Conservation (phyloP, 2,797 vertebrate species). For the Sebastes itinus region DNA sequence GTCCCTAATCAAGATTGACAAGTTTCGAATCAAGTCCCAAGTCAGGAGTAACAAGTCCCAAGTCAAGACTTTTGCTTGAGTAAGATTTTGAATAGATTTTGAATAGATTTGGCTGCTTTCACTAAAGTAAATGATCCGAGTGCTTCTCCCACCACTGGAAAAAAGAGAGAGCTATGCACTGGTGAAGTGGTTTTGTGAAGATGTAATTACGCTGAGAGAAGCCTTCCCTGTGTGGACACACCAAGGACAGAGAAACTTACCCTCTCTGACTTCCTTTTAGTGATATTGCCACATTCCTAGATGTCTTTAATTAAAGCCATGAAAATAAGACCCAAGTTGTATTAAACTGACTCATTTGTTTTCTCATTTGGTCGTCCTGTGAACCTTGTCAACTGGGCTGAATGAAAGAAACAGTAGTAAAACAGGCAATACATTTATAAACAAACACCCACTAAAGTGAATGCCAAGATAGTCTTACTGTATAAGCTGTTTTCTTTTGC, state of each 20-base stretch:
- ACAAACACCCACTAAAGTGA: neutral
- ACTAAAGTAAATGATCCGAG: too few relatives aligned
- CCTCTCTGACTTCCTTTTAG: neutral
- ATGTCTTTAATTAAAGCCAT: neutral
- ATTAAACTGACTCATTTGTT: neutral
- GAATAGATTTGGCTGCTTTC: too few relatives aligned
- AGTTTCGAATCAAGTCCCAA: too few relatives aligned
- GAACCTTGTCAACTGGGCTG: neutral
- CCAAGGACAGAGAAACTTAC: neutral
- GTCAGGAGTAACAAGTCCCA: too few relatives aligned
- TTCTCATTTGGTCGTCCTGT: constrained; percentile 6
- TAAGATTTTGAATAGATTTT: too few relatives aligned
- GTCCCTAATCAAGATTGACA: too few relatives aligned
- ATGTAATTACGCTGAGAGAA: neutral
- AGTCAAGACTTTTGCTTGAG: too few relatives aligned
- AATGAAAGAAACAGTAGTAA: neutral
- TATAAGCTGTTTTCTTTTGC: constrained; percentile 7
- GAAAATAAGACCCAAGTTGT: neutral
- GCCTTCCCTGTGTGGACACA: neutral
- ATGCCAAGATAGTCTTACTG: neutral
- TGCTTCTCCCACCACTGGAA: too few relatives aligned
- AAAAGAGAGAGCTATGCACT: neutral
- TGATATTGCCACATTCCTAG: neutral
- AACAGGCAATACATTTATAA: neutral
- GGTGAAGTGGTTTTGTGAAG: neutral